Evolutionary conservation across 2,888 invertebrate genomes (phyloP).

Genomic region (Molanna angustata): DNA sequence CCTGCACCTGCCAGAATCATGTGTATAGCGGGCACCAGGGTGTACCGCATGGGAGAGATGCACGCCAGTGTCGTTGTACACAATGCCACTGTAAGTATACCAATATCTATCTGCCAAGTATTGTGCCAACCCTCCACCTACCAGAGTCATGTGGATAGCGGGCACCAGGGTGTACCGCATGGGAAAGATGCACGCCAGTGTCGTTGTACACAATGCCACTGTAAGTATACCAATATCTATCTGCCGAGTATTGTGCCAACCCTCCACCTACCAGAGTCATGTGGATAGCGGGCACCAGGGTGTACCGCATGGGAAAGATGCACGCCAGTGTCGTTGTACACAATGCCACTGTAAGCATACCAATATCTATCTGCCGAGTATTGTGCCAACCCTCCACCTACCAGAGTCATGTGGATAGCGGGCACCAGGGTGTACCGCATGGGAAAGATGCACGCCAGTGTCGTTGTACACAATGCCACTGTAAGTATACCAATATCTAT

Average conservation of each 20-base stretch:
- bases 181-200: constrained; percentile 49
- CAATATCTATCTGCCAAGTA: constrained; percentile 61
- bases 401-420: constrained; percentile 61
- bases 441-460: constrained; percentile 49
- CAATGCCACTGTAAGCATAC: constrained; percentile 53
- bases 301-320: constrained; percentile 54
- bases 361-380: constrained; percentile 61
- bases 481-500: constrained; percentile 56
- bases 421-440: constrained; percentile 54
- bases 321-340: constrained; percentile 51
- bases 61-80: constrained; percentile 51
- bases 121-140: constrained; percentile 66
- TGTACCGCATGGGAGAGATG: constrained; percentile 54
- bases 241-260: constrained; percentile 67
- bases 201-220: constrained; percentile 53
- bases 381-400: constrained; percentile 66
- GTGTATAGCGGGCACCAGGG: constrained; percentile 59
- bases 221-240: constrained; percentile 56
- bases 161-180: constrained; percentile 54
- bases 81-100: constrained; percentile 53
- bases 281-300: constrained; percentile 59
- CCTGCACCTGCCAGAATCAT: constrained; percentile 60
- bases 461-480: constrained; percentile 53
- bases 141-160: constrained; percentile 61
- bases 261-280: constrained; percentile 60